phyloP scores from a whole-genome alignment of 1,140 invertebrate genomes.

The Bilobella aurantiaca region DNA sequence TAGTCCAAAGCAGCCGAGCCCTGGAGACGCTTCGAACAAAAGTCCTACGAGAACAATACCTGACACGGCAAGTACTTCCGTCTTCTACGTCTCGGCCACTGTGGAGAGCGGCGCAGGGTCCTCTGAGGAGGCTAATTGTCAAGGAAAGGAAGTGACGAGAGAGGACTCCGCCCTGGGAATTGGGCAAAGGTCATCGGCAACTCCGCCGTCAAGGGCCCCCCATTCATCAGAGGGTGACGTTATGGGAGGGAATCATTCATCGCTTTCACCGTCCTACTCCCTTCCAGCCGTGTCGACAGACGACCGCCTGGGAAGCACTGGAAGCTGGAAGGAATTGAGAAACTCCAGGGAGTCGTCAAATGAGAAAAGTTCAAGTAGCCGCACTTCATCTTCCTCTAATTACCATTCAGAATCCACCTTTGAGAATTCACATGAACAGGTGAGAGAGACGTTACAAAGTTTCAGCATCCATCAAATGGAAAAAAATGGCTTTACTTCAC shows the following conservation, averaged over 20 bases:
- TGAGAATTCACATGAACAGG: constrained; percentile 3
- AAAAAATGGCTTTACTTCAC: no score
- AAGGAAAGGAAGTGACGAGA: background rate
- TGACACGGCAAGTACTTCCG: constrained; percentile 19
- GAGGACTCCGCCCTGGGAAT: background rate
- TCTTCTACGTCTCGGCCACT: constrained; percentile 24
- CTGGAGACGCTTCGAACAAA: background rate
- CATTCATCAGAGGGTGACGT: background rate
- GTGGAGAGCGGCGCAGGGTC: background rate
- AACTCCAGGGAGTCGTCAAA: background rate
- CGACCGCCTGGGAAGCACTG: background rate
- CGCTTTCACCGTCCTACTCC: no score
- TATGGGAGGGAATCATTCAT: background rate
- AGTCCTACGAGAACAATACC: background rate
- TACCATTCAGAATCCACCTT: constrained; percentile 3
- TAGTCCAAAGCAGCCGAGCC: background rate
- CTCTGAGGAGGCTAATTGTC: no score
- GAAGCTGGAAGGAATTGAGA: background rate
- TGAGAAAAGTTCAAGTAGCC: constrained; percentile 7
- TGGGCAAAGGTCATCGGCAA: background rate
- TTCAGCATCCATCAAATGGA: no score
- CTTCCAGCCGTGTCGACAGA: background rate
- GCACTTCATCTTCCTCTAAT: constrained; percentile 8
- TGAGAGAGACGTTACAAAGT: no score
- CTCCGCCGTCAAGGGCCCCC: background rate